Evolutionary conservation across 2,113 vertebrate species (phyloP), one percentile per base, ranked within the genome.

Genomic region (Gymnocephalus cernua): DNA sequence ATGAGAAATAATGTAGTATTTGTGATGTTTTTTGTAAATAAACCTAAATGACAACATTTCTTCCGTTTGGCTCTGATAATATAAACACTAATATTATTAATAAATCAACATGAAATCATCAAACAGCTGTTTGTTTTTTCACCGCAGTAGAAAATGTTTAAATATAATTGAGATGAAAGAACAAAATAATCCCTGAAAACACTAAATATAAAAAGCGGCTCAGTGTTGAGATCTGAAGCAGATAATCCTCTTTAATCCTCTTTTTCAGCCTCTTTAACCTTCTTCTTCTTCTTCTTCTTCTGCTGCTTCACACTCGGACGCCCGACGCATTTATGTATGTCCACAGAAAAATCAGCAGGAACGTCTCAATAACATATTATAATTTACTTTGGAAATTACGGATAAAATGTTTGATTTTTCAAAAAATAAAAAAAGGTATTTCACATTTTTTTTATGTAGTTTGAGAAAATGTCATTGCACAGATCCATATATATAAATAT

Each of bases 171-270:
- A 44, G 32, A 51, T 66, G 53, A 64, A 61, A 50, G 18, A 45
- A 35, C 2, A 21, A 32, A 32, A 32, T 50, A 80, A 73, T 48
- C 23, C 1, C 48, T 32, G 29, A 11, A 5, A 41, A 70, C 2
- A 19, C 12, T 51, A n/a, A 62, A 74, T 83, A n/a, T 38, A 71
- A 72, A 38, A 77, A 54, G 3, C 0, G 0, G 58, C 47, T 38
- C 25, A 0, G 59, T 54, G 76, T 82, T 73, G 16, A 3, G 21
- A 51, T 35, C 47, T 56, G 25, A 45, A 74, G 73, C 69, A 32
- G 63, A 71, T 89, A 79, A 90, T 87, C 85, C 83, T 90, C 77
- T 83, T 82, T 89, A 61, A 32, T 32, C 32, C 76, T 77, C 65
- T 84, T 76, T 84, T 76, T 84, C 59, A 41, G 67, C 23, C 67